Base-by-base conservation (phyloP, 2,888 invertebrate genomes). In the Mimachlamys varia region DNA sequence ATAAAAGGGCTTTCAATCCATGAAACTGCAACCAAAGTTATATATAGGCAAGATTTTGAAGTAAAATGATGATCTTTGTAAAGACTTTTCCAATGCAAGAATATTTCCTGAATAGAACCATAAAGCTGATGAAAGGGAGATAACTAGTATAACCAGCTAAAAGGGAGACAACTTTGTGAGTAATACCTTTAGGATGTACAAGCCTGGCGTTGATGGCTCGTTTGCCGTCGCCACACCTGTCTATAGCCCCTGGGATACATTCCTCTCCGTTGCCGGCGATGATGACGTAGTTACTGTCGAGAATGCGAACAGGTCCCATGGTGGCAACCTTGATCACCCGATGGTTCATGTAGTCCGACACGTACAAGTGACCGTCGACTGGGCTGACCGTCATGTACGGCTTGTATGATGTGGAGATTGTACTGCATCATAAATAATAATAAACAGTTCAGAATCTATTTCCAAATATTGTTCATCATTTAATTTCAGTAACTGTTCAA, bases 301-400 rank as follows among this genome's bases (percentile, higher is more conserved):
- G 95, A 92, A 97, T 96, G 33, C 96, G 94, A 88, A 96, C 96
- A 13, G 96, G 95, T 27, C 96, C 96, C 96, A 96, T 96, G n/a
- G 96, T 96, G 91, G 96, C 96, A n/a, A 96, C 95, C 33, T 95
- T 94, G 89, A 96, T 95, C 87, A 96, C 95, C 89, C 95, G 94
- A 89, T 95, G 93, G 76, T 94, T 95, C 95, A 96, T 99, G 55
- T 99, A 99, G 97, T 99, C 99, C 88, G 99, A 99, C 95, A 99
- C 98, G 97, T 99, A 99, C 89, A 99, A 97, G 96, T 98, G 98
- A 15, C 99, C 99, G 96, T 99, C 99, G 53, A 99, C 98, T 49
- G 99, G 99, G 89, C 99, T 99, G 89, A 99, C 98, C 91, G 99
- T 98, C 96, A 99, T 97, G 97, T 99, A 99, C 96, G 99, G 99